Evolutionary conservation across 2,888 invertebrate species (phyloP), one percentile per base, ranked within the genome.

Genomic region (Cephus pulcher): DNA sequence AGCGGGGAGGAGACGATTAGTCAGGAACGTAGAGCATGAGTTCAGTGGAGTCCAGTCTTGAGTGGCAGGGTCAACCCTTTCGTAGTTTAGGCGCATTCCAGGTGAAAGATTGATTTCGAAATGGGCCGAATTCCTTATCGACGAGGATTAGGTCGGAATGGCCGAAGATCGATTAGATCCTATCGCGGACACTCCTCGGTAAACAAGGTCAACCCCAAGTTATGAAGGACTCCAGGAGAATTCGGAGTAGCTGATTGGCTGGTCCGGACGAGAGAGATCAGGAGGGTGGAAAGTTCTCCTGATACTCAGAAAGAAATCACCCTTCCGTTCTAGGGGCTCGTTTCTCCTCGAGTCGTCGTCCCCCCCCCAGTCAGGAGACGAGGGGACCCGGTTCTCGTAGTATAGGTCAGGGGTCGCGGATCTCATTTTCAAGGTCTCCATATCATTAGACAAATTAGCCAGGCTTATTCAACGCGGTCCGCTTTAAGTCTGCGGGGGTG

Each of bases 401-500:
- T 33, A 73, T 73, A 34, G 33, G 73, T 73, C 34, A 34, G 33
- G 73, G 34, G 34, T 30, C 32, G 73, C 32, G 73, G 15, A 12
- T 73, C 33, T 33, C 15, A 73, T 73, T 56, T 56, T 56, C 56
- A 56, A 56, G 56, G 56, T 56, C 56, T 56, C 56, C 56, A 56
- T 71, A 77, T 77, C 84, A 81, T 81, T 77, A 81, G 78, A 83
- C 84, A 88, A 89, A 89, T 89, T 88, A 89, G 84, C 85, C 81
- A 85, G 82, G 84, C 88, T 86, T 85, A 86, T 87, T 88, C 88
- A 84, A 81, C 81, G 79, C 86, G 82, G 83, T 91, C 91, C 86
- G 85, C 90, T 91, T 91, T 90, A 91, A 90, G 90, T 88, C 89
- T 89, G 85, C 86, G 80, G 79, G 75, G 80, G 87, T 83, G 85